Base-by-base conservation (phyloP, 2,797 vertebrate genomes). In the Phalloptychus januarius region DNA sequence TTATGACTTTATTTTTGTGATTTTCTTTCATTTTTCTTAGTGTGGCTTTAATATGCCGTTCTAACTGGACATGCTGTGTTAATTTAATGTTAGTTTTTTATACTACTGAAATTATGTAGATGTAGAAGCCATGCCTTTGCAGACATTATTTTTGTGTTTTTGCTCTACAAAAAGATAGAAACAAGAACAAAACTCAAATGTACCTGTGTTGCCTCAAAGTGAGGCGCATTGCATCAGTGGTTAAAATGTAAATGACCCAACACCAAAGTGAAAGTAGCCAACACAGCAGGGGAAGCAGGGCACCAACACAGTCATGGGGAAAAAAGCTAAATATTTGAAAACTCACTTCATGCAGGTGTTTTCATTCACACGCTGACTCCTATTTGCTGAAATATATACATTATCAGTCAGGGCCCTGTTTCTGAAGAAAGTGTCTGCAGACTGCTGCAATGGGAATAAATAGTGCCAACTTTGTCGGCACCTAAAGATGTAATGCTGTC, bases 381-480 rank as follows among this genome's bases (percentile, higher is more conserved):
- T 79, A 80, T 80, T 89, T 33, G 40, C 72, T 85, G 50, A 87
- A 74, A 87, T 88, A 90, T 85, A 81, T 83, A 84, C 83, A 85
- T 87, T 84, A 90, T 80, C 77, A 85, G 79, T 83, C 80, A 84
- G 85, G 77, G 83, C 81, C 69, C 75, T 70, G 80, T 82, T 87
- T 50, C 81, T 75, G 69, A 81, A 81, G 84, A 85, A 82, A 78
- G 73, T 73, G 76, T 83, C 76, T 76, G 75, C 77, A 85, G 72
- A 82, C 50, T 90, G 72, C 85, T 80, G 83, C 78, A 10, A 72
- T 80, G 77, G 83, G 72, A 85, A 79, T 86, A 86, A 86, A 87
- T 83, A 88, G 52, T 83, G 83, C 85, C 88, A 87, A 88, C 87
- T 89, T 85, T 83, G 90, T 82, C 78, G 78, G 71, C 58, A 83